Base-by-base conservation (phyloP, 2,888 invertebrate species). In the Phania funesta region DNA sequence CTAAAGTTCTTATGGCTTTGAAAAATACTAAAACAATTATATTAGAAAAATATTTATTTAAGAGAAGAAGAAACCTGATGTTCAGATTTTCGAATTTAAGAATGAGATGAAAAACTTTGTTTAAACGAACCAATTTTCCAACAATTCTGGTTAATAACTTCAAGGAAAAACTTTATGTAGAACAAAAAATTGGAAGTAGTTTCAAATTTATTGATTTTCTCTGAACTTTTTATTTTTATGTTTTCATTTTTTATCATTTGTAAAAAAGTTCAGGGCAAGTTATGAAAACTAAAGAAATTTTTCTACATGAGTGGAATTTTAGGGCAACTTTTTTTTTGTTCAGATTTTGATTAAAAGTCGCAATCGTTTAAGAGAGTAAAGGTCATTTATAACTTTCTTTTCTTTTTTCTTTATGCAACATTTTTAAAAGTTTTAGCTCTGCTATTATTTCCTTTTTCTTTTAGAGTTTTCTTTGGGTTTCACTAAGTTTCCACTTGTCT, bases 141-240 rank as follows among this genome's bases (percentile, higher is more conserved):
- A 73, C 73, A 77, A 81, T 68, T 73, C 71, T 50, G 62, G 62
- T 77, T 68, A 73, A 77, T 54, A 77, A 67, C 13, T 81, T 65
- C 38, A 35, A n/a, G 26, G 20, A 16, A 56, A 54, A 79, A 73
- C 44, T 79, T 68, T 62, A 24, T 60, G 8, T n/a, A 29, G 32
- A 35, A 48, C 54, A n/a, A 29, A 64, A 62, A 48, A 29, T 9
- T 8, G n/a, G 38, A 20, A 44, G 32, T 16, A 58, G 35, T 81
- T 60, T 46, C 52, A 62, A 60, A 54, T 67, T 73, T 81, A 76
- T 71, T 67, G 73, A 77, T 76, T 67, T 76, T 60, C 44, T 24
- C 46, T 65, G 26, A 41, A 41, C 20, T 41, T 54, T 24, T 20
- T 6, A 6, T 29, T 8, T n/a, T 35, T 18, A 20, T 20, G 18